Conservation (phyloP, 2,888 invertebrate genomes). For the Melinaea marsaeus region DNA sequence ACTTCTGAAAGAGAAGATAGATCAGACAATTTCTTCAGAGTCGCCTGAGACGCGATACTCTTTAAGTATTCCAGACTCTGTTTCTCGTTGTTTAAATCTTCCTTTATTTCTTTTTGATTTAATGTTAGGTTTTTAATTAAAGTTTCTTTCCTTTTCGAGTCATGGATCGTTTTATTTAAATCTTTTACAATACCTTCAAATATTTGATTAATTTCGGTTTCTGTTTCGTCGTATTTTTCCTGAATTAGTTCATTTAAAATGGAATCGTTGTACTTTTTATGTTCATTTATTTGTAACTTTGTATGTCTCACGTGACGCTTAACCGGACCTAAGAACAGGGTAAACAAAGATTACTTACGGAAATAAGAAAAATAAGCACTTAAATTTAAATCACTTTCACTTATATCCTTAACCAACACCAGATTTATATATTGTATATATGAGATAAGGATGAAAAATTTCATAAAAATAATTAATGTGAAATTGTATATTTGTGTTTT, state of each 20-base stretch:
- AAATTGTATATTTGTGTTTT: too few relatives aligned
- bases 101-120: constrained; percentile 33
- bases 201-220: constrained; percentile 15
- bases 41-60: constrained; percentile 19
- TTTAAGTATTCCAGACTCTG: constrained; percentile 30
- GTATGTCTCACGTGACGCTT: constrained; percentile 10
- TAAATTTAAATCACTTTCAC: too few relatives aligned
- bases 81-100: constrained; percentile 31
- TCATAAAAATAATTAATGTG: too few relatives aligned
- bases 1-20: constrained; percentile 26
- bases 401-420: too few relatives aligned
- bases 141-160: constrained; percentile 26
- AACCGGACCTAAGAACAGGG: constrained; percentile 13
- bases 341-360: background rate
- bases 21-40: constrained; percentile 26
- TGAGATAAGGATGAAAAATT: too few relatives aligned
- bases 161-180: constrained; percentile 32
- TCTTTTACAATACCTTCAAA: constrained; percentile 34
- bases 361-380: too few relatives aligned
- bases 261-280: constrained; percentile 11
- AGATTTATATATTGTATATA: too few relatives aligned
- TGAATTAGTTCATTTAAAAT: constrained; percentile 35
- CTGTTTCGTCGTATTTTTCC: constrained; percentile 30
- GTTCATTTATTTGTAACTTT: background rate
- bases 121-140: constrained; percentile 33